phyloP scores from a whole-genome alignment of 2,113 vertebrate species.

The Oryzias celebensis region DNA sequence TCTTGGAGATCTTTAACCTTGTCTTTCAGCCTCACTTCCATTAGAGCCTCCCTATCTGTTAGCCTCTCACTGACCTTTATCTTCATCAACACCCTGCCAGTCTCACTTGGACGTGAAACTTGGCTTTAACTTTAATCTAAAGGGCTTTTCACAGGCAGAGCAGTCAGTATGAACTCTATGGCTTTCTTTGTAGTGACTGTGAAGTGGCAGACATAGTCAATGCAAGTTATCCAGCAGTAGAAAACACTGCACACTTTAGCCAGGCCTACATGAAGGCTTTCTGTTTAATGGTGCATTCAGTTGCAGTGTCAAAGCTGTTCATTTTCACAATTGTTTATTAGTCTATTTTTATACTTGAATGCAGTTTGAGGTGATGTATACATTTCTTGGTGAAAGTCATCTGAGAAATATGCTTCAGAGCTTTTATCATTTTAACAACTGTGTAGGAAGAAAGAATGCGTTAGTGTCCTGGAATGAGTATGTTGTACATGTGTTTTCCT shows the following conservation, averaged over 20 bases:
- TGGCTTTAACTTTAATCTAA: constrained; percentile 11
- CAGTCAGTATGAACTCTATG: neutral
- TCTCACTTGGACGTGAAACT: neutral
- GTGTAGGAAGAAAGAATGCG: too few species aligned
- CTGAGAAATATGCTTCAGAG: too few species aligned
- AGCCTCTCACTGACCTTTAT: constrained; percentile 29
- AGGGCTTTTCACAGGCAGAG: constrained; percentile 4
- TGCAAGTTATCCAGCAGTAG: neutral
- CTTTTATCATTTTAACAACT: too few species aligned
- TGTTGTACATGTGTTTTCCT: too few species aligned
- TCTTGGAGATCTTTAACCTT: neutral
- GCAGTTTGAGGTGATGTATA: too few species aligned
- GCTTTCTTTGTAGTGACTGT: constrained; percentile 3
- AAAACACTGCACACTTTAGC: neutral
- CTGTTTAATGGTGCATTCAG: too few species aligned
- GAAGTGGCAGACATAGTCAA: neutral
- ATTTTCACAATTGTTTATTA: too few species aligned
- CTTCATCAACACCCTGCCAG: constrained; percentile 10
- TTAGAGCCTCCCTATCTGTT: neutral
- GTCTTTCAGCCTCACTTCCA: constrained; percentile 8
- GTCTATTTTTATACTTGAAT: too few species aligned
- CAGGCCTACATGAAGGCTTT: neutral
- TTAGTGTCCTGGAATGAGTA: too few species aligned
- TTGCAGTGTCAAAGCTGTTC: too few species aligned
- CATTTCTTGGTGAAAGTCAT: too few species aligned